Evolutionary conservation across 2,888 invertebrate genomes (phyloP).

Genomic region (Thymelicus sylvestris): DNA sequence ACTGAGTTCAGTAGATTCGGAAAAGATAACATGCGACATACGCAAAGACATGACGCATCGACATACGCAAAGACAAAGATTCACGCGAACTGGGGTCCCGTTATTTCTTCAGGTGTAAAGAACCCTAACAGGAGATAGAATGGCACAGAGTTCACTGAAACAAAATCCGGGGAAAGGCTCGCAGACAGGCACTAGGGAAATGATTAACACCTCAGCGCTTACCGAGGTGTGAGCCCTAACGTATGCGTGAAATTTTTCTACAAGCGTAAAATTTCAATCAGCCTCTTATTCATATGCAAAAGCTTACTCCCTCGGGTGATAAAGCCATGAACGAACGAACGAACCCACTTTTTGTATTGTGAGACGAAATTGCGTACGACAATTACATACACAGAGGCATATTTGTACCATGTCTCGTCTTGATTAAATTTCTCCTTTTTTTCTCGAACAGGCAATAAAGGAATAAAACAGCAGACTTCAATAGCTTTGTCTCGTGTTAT

Average conservation of each 20-base stretch:
- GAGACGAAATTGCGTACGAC: conserved; percentile 34
- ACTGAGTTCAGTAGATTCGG: too few relatives aligned
- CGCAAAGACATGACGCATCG: too few relatives aligned
- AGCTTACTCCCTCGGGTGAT: conserved; percentile 51
- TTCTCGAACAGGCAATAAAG: conserved; percentile 41
- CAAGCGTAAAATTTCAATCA: conserved; percentile 81
- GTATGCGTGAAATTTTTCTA: conserved; percentile 76
- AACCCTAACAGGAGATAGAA: too few relatives aligned
- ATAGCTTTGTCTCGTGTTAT: conserved; percentile 33
- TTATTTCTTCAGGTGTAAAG: too few relatives aligned
- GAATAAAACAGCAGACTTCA: conserved; percentile 29
- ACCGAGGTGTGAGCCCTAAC: conserved; percentile 51
- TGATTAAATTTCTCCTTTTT: conserved; percentile 44
- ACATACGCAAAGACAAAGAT: too few relatives aligned
- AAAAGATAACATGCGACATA: too few relatives aligned
- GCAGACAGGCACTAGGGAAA: conserved; percentile 19
- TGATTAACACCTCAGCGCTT: conserved; percentile 23
- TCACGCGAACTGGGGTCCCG: too few relatives aligned
- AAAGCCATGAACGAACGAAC: conserved; percentile 28
- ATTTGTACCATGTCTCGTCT: conserved; percentile 39
- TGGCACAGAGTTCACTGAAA: background rate
- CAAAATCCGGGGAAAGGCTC: background rate
- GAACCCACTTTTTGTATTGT: conserved; percentile 36
- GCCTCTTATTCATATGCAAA: conserved; percentile 79
- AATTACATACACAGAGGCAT: conserved; percentile 35